Evolutionary conservation across 2,113 vertebrate species (phyloP).

Genomic region (Ahaetulla prasina): DNA sequence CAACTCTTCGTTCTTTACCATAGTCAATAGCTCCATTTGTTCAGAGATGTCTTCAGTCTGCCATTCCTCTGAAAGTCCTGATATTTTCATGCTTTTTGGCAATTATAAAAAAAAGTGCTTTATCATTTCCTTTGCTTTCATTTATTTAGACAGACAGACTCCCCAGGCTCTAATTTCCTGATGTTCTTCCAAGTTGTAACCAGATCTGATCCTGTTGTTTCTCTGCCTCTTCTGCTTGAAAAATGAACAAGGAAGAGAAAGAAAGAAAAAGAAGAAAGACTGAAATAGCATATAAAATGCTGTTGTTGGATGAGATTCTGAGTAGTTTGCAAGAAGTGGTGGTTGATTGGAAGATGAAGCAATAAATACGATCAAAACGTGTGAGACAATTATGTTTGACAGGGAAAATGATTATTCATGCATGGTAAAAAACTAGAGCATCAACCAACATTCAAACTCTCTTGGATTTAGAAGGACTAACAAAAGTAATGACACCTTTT

Average conservation of each 20-base stretch:
- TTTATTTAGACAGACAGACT: not conserved
- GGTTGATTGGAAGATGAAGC: not conserved
- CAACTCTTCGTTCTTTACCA: not conserved
- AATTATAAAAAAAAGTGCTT: not conserved
- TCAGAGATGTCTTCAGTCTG: not conserved
- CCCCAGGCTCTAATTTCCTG: not conserved
- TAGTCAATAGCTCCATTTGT: not conserved
- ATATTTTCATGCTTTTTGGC: not conserved
- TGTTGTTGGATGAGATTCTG: not conserved
- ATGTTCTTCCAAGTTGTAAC: not conserved
- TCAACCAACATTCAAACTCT: not conserved
- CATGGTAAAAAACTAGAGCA: not conserved
- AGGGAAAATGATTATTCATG: not conserved
- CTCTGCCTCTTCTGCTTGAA: not conserved
- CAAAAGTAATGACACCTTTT: not conserved
- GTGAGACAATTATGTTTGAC: not conserved
- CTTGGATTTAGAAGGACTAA: not conserved
- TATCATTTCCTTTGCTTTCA: not conserved
- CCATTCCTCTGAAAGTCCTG: not conserved
- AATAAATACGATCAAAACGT: not conserved
- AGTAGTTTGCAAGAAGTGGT: not conserved
- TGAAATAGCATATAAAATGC: not conserved
- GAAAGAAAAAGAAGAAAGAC: not conserved
- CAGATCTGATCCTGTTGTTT: not conserved
- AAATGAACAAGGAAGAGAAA: not conserved